phyloP scores from a whole-genome alignment of 2,888 invertebrate genomes.

The Pachliopta kotzebuea region DNA sequence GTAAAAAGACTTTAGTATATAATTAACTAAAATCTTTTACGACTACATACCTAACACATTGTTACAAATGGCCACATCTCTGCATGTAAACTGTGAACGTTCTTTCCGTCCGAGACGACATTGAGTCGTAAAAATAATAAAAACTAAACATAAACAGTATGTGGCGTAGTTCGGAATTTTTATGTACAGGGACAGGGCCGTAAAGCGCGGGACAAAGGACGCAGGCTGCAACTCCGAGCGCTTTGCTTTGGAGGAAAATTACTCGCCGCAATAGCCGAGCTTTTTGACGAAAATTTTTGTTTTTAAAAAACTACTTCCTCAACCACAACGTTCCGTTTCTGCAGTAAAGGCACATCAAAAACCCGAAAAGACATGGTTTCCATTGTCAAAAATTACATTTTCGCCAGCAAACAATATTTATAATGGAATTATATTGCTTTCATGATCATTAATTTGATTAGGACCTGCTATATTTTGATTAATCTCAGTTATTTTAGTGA shows the following conservation, averaged over 20 bases:
- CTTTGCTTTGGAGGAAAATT: conserved; percentile 29
- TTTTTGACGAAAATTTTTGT: conserved; percentile 22
- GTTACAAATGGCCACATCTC: conserved; percentile 21
- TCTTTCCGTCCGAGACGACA: conserved; percentile 43
- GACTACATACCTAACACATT: conserved; percentile 3
- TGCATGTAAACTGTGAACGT: conserved; percentile 25
- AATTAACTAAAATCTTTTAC: background rate
- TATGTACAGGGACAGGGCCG: conserved; percentile 34
- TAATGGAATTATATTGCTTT: too few species aligned
- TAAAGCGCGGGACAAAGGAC: conserved; percentile 34
- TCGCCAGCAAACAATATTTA: too few species aligned
- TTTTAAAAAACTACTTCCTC: conserved; percentile 16
- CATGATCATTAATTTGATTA: too few species aligned
- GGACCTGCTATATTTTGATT: too few species aligned
- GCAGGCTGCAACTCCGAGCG: conserved; percentile 24
- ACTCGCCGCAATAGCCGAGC: conserved; percentile 12
- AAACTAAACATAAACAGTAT: conserved; percentile 33
- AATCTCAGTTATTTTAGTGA: too few species aligned
- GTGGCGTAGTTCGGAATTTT: conserved; percentile 36
- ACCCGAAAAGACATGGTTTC: background rate
- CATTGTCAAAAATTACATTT: background rate
- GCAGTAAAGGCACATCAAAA: conserved; percentile 10
- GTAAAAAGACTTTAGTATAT: conserved; percentile 1
- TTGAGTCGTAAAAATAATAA: conserved; percentile 38
- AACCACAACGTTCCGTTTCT: conserved; percentile 12